Percentiles rank a stretch among this genome's conserved stretches.
phyloP scores from a whole-genome alignment of 2,113 vertebrate genomes.

The Nicator chloris region DNA sequence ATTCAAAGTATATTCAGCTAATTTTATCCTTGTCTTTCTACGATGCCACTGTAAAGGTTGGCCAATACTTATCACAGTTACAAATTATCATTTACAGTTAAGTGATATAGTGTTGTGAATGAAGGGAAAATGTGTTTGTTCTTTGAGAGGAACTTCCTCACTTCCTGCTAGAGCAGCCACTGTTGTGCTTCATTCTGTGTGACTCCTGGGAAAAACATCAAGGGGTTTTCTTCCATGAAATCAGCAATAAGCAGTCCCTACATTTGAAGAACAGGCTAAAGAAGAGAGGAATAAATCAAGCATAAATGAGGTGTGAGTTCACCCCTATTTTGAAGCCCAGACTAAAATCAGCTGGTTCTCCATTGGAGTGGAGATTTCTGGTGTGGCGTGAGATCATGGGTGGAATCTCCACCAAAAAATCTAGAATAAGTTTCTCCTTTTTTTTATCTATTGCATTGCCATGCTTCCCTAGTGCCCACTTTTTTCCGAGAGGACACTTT shows the following conservation, averaged over 20 bases:
- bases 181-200: neutral
- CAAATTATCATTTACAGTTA: too few species aligned
- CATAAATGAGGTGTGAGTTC: neutral
- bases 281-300: neutral
- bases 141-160: neutral
- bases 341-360: neutral
- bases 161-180: neutral
- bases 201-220: neutral
- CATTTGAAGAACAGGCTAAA: neutral
- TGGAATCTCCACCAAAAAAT: neutral
- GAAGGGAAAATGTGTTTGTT: neutral
- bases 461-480: neutral
- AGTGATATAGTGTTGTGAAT: neutral
- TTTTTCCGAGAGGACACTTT: neutral
- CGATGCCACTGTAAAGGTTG: neutral
- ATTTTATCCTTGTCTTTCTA: neutral
- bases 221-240: neutral
- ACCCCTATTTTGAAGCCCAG: neutral
- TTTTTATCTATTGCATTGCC: neutral
- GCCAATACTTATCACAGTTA: too few species aligned
- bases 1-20: neutral
- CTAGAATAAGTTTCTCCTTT: neutral
- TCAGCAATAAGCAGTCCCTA: neutral
- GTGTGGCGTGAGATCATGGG: too few species aligned
- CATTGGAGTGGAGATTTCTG: neutral